These are phyloP conservation scores for Netelia inedita DNA, from an alignment of 2,888 invertebrate species.

Conservation along the genomic window DNA sequence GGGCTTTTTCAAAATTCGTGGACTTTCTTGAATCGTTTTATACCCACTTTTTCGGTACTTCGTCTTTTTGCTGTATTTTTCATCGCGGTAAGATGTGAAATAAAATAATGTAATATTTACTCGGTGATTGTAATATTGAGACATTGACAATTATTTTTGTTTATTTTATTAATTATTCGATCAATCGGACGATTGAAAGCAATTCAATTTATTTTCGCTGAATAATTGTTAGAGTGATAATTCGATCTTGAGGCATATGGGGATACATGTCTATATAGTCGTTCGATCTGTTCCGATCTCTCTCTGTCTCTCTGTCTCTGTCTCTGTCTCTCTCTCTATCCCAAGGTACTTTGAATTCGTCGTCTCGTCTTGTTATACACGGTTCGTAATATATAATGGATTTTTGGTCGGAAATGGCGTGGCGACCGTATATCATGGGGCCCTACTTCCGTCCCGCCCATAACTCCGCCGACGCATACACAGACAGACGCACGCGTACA, in stretches of 20 bases:
- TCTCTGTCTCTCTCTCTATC: constrained; percentile 25
- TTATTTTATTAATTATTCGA: too few species aligned
- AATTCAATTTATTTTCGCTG: not conserved
- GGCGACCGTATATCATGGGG: constrained; percentile 82
- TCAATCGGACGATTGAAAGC: too few species aligned
- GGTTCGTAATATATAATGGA: constrained; percentile 82
- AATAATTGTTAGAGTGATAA: not conserved
- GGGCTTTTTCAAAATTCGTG: not conserved
- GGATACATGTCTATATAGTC: not conserved
- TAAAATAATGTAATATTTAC: not conserved
- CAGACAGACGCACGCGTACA: constrained; percentile 42
- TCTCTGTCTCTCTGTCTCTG: constrained; percentile 8
- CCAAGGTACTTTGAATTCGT: constrained; percentile 52
- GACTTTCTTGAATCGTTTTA: not conserved
- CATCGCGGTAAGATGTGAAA: not conserved
- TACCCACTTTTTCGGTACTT: too few species aligned
- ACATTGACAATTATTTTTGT: not conserved
- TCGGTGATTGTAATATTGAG: not conserved
- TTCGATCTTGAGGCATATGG: not conserved
- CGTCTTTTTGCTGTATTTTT: too few species aligned
- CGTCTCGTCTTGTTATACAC: constrained; percentile 77
- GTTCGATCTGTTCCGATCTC: constrained; percentile 34
- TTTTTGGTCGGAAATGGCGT: constrained; percentile 83
- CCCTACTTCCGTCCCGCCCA: constrained; percentile 82
- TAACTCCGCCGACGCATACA: constrained; percentile 75